Evolutionary conservation across 2,113 vertebrate species (phyloP), one percentile per base, ranked within the genome.

Genomic region (Sapajus apella): DNA sequence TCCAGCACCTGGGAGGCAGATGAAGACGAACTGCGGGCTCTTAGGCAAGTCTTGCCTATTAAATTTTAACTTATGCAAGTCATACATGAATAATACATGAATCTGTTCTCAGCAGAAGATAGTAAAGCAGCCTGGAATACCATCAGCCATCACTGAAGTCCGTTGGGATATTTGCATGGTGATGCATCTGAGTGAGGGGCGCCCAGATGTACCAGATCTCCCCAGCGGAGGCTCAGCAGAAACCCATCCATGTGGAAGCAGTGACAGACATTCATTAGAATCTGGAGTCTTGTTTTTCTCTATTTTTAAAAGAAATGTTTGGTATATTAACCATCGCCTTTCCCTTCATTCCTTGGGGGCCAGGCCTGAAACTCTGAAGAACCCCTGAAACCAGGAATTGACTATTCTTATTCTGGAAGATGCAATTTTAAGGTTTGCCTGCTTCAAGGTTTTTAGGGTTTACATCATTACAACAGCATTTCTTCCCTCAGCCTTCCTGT

Each of bases 81-180:
- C 0, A 1, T 45, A 5, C 27, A 40, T n/a, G 40, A 86, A 6
- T 20, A 40, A 9, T 43, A 47, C 7, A 0, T 11, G 30, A 25
- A 90, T 16, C 0, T 52, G 25, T 66, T 76, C 12, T 79, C 37
- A 56, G 20, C 23, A 16, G n/a, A 35, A 70, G 27, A 27, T 6
- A 32, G 6, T 45, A 23, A 11, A n/a, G 4, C 30, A 25, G 4
- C 21, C 23, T 1, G 11, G 30, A 11, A 45, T 45, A 10, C 52
- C 0, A 0, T 37, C 30, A 23, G 81, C 58, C n/a, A n/a, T 35
- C 20, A 6, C 66, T 17, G 2, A 3, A 6, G 10, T 55, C 43
- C 37, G 32, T 12, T 64, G 20, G 27, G 32, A 2, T 70, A 5
- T 77, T 72, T 12, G 6, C 58, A 8, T 0, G 0, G 94, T 8